These are phyloP conservation scores for Phymorhynchus buccinoides DNA, from an alignment of 1,140 invertebrate genomes.

Conservation along the genomic window DNA sequence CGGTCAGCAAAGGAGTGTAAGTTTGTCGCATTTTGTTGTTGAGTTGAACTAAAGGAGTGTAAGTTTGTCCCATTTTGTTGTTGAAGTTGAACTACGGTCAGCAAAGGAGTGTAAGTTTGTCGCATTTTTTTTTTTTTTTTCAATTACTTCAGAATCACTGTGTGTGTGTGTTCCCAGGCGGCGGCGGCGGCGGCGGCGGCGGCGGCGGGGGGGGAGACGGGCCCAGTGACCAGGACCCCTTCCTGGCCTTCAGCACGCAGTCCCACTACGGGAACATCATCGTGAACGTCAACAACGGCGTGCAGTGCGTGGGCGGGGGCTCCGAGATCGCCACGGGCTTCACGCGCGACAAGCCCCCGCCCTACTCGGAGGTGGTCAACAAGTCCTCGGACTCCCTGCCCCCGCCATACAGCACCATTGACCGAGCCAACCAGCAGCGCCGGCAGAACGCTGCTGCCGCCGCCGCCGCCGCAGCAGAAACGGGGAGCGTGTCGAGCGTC, in stretches of 20 bases:
- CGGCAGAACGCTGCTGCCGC: conserved; percentile 27
- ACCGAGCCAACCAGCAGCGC: conserved; percentile 51
- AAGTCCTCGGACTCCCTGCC: conserved; percentile 54
- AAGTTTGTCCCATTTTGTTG: too few species aligned
- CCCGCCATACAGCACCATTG: conserved; percentile 68
- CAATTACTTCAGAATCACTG: too few species aligned
- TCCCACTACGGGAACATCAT: conserved; percentile 66
- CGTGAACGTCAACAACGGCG: conserved; percentile 68
- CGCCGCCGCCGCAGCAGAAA: conserved; percentile 8
- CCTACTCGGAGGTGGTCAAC: conserved; percentile 63
- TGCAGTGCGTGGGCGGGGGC: conserved; percentile 64
- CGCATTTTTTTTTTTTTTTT: too few species aligned
- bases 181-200: conserved; percentile 12
- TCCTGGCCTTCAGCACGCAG: conserved; percentile 53
- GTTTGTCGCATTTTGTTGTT: too few species aligned
- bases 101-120: too few species aligned
- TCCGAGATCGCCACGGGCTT: conserved; percentile 49
- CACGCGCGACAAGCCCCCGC: conserved; percentile 59
- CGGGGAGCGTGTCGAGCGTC: conserved; percentile 4
- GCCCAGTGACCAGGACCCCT: conserved; percentile 59
- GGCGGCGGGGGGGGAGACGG: conserved; percentile 29
- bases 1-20: too few species aligned
- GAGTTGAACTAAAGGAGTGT: too few species aligned
- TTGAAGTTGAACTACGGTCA: too few species aligned
- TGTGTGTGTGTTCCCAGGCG: conserved; percentile 21